These are phyloP conservation scores for Pristiophorus japonicus DNA, from an alignment of 2,113 vertebrate species.

Conservation along the genomic window DNA sequence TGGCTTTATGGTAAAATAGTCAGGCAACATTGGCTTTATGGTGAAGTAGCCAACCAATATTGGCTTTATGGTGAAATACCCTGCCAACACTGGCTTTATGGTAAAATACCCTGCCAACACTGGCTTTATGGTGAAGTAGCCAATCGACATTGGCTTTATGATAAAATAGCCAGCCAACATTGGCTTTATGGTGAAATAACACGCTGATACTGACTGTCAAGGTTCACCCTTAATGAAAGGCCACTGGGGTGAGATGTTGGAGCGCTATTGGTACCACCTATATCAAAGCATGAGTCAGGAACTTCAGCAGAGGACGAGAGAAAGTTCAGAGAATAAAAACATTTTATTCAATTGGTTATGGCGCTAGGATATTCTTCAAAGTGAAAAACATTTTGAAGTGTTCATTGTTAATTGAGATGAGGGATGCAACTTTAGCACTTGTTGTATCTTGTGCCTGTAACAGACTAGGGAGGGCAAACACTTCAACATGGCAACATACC, in stretches of 20 bases:
- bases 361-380: background rate
- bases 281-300: background rate
- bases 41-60: too few species aligned
- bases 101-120: background rate
- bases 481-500: background rate
- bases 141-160: background rate
- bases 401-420: background rate
- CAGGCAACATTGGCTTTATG: too few species aligned
- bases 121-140: background rate
- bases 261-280: background rate
- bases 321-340: background rate
- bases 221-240: background rate
- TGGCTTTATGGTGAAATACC: too few species aligned
- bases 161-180: background rate
- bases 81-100: too few species aligned
- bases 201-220: background rate
- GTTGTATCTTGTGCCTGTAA: background rate
- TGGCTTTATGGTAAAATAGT: background rate
- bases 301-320: background rate
- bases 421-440: background rate
- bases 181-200: too few species aligned
- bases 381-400: background rate
- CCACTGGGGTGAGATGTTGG: background rate
- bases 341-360: background rate
- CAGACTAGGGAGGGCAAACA: background rate